These are phyloP conservation scores for Hystrix brachyura DNA, from an alignment of 2,113 vertebrate genomes.

Conservation along the genomic window DNA sequence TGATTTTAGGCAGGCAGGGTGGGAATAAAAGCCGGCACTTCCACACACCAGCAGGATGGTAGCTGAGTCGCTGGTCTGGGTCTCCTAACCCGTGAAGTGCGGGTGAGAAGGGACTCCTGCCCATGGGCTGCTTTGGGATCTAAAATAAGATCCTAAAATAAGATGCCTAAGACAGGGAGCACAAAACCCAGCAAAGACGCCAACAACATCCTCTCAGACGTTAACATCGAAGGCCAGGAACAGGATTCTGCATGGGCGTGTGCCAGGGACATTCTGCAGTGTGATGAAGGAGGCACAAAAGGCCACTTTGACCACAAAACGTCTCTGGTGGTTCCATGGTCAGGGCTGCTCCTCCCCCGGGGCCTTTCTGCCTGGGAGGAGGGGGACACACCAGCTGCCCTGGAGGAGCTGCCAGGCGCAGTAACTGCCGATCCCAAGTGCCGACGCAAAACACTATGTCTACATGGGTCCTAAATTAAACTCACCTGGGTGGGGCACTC, in stretches of 20 bases:
- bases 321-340: neutral
- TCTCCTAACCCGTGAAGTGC: neutral
- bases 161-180: neutral
- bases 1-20: neutral
- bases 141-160: neutral
- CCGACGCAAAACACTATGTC: neutral
- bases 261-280: neutral
- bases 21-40: neutral
- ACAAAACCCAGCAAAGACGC: neutral
- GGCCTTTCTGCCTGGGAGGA: neutral
- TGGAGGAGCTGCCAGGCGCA: neutral
- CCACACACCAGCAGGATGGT: accelerated
- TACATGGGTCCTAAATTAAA: neutral
- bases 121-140: neutral
- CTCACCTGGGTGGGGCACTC: neutral
- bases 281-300: neutral
- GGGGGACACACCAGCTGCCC: neutral
- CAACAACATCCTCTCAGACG: too few species aligned
- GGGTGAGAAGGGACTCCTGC: neutral
- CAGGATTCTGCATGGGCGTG: too few species aligned
- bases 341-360: neutral
- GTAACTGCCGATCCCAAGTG: neutral
- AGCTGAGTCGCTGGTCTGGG: neutral
- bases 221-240: neutral
- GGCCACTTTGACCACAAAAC: neutral